A percentile compares a stretch with the other conserved stretches of the same genome.
phyloP scores from a whole-genome alignment of 1,140 invertebrate species.

The Drosophila burlai region DNA sequence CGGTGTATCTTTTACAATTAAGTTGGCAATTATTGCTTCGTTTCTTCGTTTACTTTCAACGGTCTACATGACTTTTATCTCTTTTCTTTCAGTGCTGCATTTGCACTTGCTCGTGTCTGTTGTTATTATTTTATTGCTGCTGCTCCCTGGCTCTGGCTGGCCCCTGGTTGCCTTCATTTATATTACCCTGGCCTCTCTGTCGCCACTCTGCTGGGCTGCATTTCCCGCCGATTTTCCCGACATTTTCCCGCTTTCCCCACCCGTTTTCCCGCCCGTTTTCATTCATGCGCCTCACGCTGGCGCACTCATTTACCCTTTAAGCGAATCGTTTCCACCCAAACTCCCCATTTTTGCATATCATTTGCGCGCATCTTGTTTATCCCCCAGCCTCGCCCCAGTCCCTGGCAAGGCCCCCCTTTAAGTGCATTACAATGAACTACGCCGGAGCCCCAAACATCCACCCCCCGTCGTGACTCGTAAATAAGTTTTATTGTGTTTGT shows the following conservation, averaged over 20 bases:
- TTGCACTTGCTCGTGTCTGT: conserved; percentile 42
- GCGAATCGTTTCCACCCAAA: conserved; percentile 53
- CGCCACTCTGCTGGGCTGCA: conserved; percentile 15
- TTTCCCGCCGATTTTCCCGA: conserved; percentile 3
- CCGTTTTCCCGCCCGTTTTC: conserved; percentile 35
- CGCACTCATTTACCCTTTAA: conserved; percentile 80
- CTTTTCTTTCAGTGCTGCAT: conserved; percentile 44
- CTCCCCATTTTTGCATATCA: conserved; percentile 67
- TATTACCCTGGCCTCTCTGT: conserved; percentile 58
- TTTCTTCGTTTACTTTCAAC: not conserved
- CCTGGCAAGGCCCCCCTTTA: conserved; percentile 41
- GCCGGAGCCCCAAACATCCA: conserved; percentile 46
- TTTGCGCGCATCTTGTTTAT: conserved; percentile 74
- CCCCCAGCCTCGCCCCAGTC: not conserved
- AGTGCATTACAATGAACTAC: conserved; percentile 82
- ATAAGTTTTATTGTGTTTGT: conserved; percentile 82
- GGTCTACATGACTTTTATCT: conserved; percentile 4
- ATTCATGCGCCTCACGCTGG: conserved; percentile 76
- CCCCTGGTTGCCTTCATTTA: conserved; percentile 73
- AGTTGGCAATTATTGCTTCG: not conserved
- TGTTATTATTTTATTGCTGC: conserved; percentile 46
- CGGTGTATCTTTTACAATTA: not conserved
- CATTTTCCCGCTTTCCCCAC: not conserved
- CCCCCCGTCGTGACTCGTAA: conserved; percentile 78
- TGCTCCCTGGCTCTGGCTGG: conserved; percentile 25